Conservation (phyloP, 2,113 vertebrate genomes). For the Dicerorhinus sumatrensis region DNA sequence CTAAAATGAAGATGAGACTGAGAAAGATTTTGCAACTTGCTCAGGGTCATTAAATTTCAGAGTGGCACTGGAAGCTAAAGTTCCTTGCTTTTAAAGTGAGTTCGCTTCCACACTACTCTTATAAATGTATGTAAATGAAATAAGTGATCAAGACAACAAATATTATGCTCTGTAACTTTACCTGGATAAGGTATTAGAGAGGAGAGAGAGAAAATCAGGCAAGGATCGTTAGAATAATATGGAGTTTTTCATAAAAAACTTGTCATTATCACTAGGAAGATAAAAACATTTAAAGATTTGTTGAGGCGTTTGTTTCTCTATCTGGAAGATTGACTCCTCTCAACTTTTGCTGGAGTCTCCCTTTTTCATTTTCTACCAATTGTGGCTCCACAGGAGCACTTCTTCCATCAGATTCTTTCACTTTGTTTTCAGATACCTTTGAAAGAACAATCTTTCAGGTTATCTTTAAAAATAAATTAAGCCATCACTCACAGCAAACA, state of each 20-base stretch:
- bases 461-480: slow-evolving; percentile 84
- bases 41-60: not conserved
- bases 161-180: not conserved
- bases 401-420: slow-evolving; percentile 39
- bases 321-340: not conserved
- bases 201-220: not conserved
- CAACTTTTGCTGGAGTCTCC: not conserved
- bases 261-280: slow-evolving; percentile 17
- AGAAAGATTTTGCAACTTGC: not conserved
- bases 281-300: not conserved
- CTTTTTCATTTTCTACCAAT: not conserved
- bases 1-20: not conserved
- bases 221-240: not conserved
- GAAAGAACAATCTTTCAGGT: slow-evolving; percentile 75
- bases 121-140: not conserved
- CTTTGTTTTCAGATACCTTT: slow-evolving; percentile 72
- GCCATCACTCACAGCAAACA: slow-evolving; percentile 78
- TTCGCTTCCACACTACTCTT: not conserved
- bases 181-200: not conserved
- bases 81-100: not conserved
- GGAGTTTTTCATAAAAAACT: not conserved
- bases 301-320: not conserved
- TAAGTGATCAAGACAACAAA: not conserved
- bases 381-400: not conserved
- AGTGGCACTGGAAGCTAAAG: not conserved